A percentile compares a stretch with the other conserved stretches of the same genome.
These are phyloP conservation scores for Parascotia fuliginaria DNA, from an alignment of 2,888 invertebrate genomes.

Conservation along the genomic window DNA sequence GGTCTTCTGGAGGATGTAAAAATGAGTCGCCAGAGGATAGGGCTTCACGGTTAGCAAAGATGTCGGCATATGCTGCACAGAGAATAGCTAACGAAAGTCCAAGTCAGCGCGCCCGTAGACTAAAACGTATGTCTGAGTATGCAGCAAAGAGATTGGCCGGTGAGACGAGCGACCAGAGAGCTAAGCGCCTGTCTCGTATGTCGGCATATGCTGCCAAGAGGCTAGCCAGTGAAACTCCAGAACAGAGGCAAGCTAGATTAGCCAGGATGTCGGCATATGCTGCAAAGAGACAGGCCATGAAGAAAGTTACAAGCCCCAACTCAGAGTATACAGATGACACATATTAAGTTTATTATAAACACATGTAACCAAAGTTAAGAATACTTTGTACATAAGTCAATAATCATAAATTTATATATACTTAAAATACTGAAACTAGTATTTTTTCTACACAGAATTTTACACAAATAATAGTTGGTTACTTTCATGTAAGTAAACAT, in stretches of 20 bases:
- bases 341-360: constrained; percentile 19
- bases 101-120: constrained; percentile 67
- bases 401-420: constrained; percentile 12
- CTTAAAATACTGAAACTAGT: constrained; percentile 16
- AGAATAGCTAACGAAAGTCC: constrained; percentile 75
- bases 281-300: constrained; percentile 69
- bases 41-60: constrained; percentile 68
- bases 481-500: no score
- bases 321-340: constrained; percentile 20
- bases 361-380: constrained; percentile 53
- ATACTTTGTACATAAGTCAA: constrained; percentile 19
- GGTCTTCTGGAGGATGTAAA: constrained; percentile 47
- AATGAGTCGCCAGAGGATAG: constrained; percentile 68
- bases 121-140: constrained; percentile 79
- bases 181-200: constrained; percentile 73
- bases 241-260: constrained; percentile 68
- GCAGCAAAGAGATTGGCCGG: constrained; percentile 70
- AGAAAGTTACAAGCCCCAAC: constrained; percentile 44
- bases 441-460: constrained; percentile 35
- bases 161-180: constrained; percentile 73
- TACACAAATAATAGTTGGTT: constrained; percentile 20
- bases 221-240: constrained; percentile 73
- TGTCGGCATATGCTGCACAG: constrained; percentile 79
- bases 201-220: constrained; percentile 77
- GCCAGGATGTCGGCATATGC: constrained; percentile 78